A percentile compares a stretch with the other conserved stretches of the same genome.
phyloP scores from a whole-genome alignment of 1,140 invertebrate genomes.

The Eriosoma lanigerum region DNA sequence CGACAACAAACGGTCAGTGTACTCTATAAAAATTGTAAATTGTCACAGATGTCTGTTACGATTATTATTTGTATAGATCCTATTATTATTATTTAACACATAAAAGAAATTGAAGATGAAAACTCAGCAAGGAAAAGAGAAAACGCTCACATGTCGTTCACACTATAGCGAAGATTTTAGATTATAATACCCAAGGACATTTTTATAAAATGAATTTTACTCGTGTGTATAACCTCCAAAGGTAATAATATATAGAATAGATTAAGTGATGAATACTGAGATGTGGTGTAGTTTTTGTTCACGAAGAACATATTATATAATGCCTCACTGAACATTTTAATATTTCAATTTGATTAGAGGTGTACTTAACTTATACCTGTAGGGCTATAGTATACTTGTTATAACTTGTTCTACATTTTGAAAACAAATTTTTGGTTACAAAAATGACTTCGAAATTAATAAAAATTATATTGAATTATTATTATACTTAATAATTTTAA shows the following conservation, averaged over 20 bases:
- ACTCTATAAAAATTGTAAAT: neutral
- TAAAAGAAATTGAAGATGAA: slow-evolving; percentile 38
- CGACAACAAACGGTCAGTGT: neutral
- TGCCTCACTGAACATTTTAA: too few species aligned
- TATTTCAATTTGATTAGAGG: too few species aligned
- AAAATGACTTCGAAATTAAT: too few species aligned
- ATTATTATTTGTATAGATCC: neutral
- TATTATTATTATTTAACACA: slow-evolving; percentile 32
- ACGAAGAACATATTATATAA: too few species aligned
- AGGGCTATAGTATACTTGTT: too few species aligned
- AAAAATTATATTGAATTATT: too few species aligned
- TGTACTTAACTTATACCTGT: too few species aligned
- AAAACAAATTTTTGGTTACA: too few species aligned
- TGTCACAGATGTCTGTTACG: slow-evolving; percentile 19
- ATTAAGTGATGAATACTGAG: too few species aligned
- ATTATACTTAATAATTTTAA: too few species aligned
- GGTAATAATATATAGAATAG: neutral
- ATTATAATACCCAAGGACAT: slow-evolving; percentile 37
- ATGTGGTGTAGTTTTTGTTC: too few species aligned
- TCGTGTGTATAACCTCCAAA: neutral
- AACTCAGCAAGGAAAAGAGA: slow-evolving; percentile 37
- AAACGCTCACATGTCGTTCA: slow-evolving; percentile 34
- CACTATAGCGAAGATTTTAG: slow-evolving; percentile 24
- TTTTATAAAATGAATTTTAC: slow-evolving; percentile 6
- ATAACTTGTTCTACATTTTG: too few species aligned